A percentile compares a stretch with the other conserved stretches of the same genome.
These are phyloP conservation scores for Rhagoletis zephyria DNA, from an alignment of 1,140 invertebrate genomes.

Conservation along the genomic window DNA sequence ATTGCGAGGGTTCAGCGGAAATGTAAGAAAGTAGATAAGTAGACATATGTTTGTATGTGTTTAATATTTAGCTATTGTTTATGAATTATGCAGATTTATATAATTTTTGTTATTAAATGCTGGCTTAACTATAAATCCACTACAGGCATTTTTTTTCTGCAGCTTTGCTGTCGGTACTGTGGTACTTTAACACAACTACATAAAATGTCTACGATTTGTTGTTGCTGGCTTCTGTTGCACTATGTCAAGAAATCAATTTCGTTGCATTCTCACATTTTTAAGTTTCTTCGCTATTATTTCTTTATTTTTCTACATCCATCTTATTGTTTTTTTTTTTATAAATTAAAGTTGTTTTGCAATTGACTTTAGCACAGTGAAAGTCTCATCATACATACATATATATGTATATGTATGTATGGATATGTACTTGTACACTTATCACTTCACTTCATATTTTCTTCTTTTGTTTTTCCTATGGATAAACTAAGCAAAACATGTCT, in stretches of 20 bases:
- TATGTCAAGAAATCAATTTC: neutral
- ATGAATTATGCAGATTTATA: too few species aligned
- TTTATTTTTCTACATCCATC: neutral
- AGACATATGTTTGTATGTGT: too few species aligned
- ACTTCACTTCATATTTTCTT: slow-evolving; percentile 17
- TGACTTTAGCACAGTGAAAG: slow-evolving; percentile 21
- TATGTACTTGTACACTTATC: neutral
- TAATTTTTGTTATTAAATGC: too few species aligned
- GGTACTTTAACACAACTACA: neutral
- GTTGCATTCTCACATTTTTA: neutral
- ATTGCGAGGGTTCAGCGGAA: too few species aligned
- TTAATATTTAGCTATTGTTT: too few species aligned
- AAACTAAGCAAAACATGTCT: neutral
- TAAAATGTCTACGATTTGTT: neutral
- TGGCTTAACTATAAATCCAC: too few species aligned
- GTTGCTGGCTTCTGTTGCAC: slow-evolving; percentile 7
- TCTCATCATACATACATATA: neutral
- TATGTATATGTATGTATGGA: too few species aligned
- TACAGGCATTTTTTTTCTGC: too few species aligned
- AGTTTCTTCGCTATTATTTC: neutral
- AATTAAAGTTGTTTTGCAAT: neutral
- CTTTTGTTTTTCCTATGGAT: neutral
- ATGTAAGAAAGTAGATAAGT: too few species aligned
- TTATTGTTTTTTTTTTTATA: neutral
- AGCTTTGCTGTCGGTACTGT: neutral